Evolutionary conservation across 2,113 vertebrate species (phyloP).

Genomic region (Nestor notabilis): DNA sequence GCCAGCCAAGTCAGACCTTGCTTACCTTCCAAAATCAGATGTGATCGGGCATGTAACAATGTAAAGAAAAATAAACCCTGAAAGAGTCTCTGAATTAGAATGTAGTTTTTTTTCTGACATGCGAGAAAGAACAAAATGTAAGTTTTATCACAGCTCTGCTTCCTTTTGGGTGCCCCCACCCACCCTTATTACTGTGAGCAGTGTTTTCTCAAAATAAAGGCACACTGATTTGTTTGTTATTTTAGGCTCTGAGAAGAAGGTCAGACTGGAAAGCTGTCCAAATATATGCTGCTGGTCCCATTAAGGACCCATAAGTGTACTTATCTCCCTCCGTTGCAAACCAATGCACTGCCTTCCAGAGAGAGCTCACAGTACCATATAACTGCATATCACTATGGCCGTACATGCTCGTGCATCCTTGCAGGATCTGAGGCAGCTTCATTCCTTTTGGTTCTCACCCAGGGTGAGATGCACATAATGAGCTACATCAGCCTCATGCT

Average conservation of each 20-base stretch:
- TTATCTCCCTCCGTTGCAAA: background rate
- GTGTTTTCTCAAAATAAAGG: slow-evolving; percentile 61
- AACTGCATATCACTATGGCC: rapidly evolving
- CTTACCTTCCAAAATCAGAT: slow-evolving; percentile 48
- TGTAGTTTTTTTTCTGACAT: slow-evolving; percentile 3
- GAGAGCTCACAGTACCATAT: background rate
- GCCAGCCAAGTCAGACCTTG: background rate
- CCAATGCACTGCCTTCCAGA: background rate
- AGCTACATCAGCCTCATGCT: background rate
- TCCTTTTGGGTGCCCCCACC: slow-evolving; percentile 47
- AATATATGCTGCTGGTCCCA: background rate
- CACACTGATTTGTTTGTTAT: slow-evolving; percentile 62
- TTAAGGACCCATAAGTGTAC: background rate
- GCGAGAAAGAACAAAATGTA: slow-evolving; percentile 51
- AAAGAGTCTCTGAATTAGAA: slow-evolving; percentile 29
- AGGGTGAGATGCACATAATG: background rate
- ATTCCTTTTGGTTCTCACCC: rapidly evolving
- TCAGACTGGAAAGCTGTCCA: slow-evolving; percentile 14
- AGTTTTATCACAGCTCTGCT: slow-evolving; percentile 57
- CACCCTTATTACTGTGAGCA: slow-evolving; percentile 38
- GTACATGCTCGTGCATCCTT: rapidly evolving
- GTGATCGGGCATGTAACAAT: slow-evolving; percentile 18
- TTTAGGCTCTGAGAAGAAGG: slow-evolving; percentile 49
- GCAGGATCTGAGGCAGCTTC: background rate
- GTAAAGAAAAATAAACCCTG: slow-evolving; percentile 57